Evolutionary conservation across 2,888 invertebrate genomes (phyloP).

Genomic region (Dynastes grantii): DNA sequence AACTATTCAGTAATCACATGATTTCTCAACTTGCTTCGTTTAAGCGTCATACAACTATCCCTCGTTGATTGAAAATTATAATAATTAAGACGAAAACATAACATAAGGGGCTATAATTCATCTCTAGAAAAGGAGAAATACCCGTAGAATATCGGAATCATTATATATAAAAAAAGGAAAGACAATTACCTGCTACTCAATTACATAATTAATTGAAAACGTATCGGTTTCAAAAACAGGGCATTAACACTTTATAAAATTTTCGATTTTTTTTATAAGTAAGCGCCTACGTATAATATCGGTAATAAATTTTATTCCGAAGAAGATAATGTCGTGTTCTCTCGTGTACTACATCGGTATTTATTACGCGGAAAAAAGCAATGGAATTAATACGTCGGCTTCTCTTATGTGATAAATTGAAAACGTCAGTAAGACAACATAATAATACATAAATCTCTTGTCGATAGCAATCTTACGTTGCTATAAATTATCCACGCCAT

Average conservation of each 20-base stretch:
- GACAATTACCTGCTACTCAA: neutral
- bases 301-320: slow-evolving; percentile 15
- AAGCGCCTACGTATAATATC: neutral
- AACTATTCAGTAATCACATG: neutral
- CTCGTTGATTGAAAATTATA: slow-evolving; percentile 19
- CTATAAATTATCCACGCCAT: slow-evolving; percentile 18
- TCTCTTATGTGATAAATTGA: slow-evolving; percentile 4
- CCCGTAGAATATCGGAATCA: too few relatives aligned
- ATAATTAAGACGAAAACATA: slow-evolving; percentile 1
- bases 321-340: slow-evolving; percentile 25
- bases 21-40: neutral
- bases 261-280: slow-evolving; percentile 9
- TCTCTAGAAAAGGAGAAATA: neutral
- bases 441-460: slow-evolving; percentile 28
- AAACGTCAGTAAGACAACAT: slow-evolving; percentile 25
- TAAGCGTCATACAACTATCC: neutral
- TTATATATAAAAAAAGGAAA: neutral
- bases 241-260: slow-evolving; percentile 22
- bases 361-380: slow-evolving; percentile 12
- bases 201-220: slow-evolving; percentile 12
- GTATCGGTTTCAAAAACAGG: neutral
- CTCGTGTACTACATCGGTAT: slow-evolving; percentile 15
- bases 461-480: slow-evolving; percentile 25
- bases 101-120: neutral
- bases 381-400: slow-evolving; percentile 16